Conservation (phyloP, 2,888 invertebrate species). For the Nomada ruficornis region DNA sequence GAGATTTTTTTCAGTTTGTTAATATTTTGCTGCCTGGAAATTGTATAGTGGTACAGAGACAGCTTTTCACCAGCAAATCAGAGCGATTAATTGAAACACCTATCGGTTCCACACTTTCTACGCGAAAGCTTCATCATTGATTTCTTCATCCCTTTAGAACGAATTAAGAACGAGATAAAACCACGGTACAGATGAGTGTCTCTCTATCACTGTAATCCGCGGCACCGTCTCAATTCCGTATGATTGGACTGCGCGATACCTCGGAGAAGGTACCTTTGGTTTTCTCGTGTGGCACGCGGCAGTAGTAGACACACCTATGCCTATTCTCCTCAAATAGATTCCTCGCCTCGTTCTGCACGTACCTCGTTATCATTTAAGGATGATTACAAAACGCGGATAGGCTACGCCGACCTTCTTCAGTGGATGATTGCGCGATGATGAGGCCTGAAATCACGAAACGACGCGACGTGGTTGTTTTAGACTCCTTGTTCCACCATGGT, state of each 20-base stretch:
- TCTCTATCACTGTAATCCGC: constrained; percentile 9
- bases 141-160: background rate
- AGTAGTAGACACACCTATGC: constrained; percentile 36
- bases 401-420: constrained; percentile 69
- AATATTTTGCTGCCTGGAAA: too few relatives aligned
- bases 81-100: too few relatives aligned
- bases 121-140: background rate
- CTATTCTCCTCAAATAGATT: constrained; percentile 52
- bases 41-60: too few relatives aligned
- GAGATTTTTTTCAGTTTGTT: too few relatives aligned
- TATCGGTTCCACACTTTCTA: background rate
- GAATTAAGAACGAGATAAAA: background rate
- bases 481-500: constrained; percentile 5
- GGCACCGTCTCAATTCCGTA: constrained; percentile 30
- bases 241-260: constrained; percentile 15
- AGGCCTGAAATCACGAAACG: constrained; percentile 74
- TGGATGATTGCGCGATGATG: constrained; percentile 77
- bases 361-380: constrained; percentile 79
- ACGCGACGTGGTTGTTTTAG: constrained; percentile 54
- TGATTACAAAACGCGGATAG: constrained; percentile 74
- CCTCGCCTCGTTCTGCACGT: constrained; percentile 62
- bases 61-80: too few relatives aligned
- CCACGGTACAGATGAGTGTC: constrained; percentile 10
- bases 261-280: constrained; percentile 34
- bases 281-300: constrained; percentile 41